phyloP scores from a whole-genome alignment of 2,113 vertebrate genomes.

The Gasterosteus nipponicus region DNA sequence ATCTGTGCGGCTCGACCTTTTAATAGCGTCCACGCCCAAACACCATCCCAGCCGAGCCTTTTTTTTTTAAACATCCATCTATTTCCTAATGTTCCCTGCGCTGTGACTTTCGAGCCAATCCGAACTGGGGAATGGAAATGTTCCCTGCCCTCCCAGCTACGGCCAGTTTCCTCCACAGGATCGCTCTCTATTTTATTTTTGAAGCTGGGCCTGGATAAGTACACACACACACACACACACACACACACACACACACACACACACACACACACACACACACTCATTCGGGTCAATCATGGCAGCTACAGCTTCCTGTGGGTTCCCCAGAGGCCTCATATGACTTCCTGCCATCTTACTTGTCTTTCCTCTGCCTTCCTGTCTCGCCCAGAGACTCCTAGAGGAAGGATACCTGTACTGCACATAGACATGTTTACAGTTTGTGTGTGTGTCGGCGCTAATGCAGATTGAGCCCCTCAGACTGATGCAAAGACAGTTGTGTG shows the following conservation, averaged over 20 bases:
- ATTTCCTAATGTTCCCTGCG: constrained; percentile 40
- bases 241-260: background rate
- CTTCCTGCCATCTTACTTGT: constrained; percentile 78
- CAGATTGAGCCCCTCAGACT: constrained; percentile 5
- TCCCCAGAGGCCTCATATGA: constrained; percentile 71
- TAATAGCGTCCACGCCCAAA: constrained; percentile 17
- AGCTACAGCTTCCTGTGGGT: constrained; percentile 72
- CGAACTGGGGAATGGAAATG: constrained; percentile 59
- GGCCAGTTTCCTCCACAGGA: constrained; percentile 63
- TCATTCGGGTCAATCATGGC: constrained; percentile 62
- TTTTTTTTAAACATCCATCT: constrained; percentile 40
- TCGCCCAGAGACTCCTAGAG: constrained; percentile 40
- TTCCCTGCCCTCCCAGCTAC: constrained; percentile 45
- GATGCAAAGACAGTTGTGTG: constrained; percentile 29
- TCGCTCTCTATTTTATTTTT: constrained; percentile 48
- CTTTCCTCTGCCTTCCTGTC: constrained; percentile 68
- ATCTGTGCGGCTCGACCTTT: constrained; percentile 19
- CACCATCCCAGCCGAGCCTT: constrained; percentile 1
- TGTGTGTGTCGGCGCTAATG: background rate
- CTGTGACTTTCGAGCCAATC: constrained; percentile 37
- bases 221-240: background rate
- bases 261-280: background rate
- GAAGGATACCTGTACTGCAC: background rate
- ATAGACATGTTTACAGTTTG: background rate
- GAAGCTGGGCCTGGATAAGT: background rate